Evolutionary conservation across 2,113 vertebrate species (phyloP).

Genomic region (Albula glossodonta): DNA sequence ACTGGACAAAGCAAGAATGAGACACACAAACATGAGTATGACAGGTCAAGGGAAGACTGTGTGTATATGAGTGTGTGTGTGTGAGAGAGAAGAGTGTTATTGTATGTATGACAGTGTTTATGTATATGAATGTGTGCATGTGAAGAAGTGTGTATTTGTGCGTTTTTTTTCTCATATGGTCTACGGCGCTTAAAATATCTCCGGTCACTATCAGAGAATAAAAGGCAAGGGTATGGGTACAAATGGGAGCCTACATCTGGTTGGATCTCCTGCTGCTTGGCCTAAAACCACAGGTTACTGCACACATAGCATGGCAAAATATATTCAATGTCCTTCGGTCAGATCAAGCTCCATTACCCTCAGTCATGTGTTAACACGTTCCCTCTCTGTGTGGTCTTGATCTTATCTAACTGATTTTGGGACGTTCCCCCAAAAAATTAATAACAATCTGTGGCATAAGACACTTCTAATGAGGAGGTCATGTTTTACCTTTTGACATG

Average conservation of each 20-base stretch:
- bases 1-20: conserved; percentile 4
- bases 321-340: background rate
- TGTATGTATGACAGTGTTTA: background rate
- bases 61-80: background rate
- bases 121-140: background rate
- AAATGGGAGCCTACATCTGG: background rate
- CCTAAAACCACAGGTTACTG: background rate
- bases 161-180: background rate
- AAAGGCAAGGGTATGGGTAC: background rate
- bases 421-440: background rate
- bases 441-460: background rate
- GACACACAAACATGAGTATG: conserved; percentile 10
- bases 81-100: background rate
- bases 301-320: background rate
- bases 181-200: background rate
- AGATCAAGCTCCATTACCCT: background rate
- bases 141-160: background rate
- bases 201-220: background rate
- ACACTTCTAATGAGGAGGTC: background rate
- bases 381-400: background rate
- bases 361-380: background rate
- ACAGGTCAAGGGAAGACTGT: background rate
- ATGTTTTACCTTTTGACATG: background rate
- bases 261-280: background rate
- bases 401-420: background rate